A percentile compares a stretch with the other conserved stretches of the same genome.
Conservation (phyloP, 2,797 vertebrate genomes). For the Rhinogobio ventralis region DNA sequence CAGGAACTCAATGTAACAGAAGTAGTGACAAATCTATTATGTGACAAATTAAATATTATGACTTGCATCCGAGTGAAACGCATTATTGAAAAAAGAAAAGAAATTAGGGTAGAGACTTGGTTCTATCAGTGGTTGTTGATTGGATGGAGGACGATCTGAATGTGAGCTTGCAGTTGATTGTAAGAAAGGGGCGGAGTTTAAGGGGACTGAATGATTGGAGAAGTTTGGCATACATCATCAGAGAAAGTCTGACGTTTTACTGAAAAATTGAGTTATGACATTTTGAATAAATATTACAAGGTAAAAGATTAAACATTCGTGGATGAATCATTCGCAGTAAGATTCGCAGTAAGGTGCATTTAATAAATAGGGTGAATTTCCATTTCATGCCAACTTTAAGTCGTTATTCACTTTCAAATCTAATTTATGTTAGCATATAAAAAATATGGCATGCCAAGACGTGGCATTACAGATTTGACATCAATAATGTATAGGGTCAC, state of each 20-base stretch:
- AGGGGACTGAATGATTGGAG: not conserved
- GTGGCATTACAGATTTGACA: not conserved
- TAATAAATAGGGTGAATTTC: no score
- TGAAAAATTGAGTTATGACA: not conserved
- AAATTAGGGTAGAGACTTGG: not conserved
- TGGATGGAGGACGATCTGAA: not conserved
- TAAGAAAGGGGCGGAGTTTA: not conserved
- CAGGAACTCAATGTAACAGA: not conserved
- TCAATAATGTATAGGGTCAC: not conserved
- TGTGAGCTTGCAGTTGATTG: not conserved
- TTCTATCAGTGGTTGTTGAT: not conserved
- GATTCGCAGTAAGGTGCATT: no score
- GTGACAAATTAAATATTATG: not conserved
- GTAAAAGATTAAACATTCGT: no score
- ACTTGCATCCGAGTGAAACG: not conserved
- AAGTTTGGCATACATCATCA: not conserved
- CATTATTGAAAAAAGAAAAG: not conserved
- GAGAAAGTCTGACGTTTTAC: not conserved
- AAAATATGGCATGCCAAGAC: not conserved
- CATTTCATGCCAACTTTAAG: not conserved
- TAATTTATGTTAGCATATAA: slow-evolving; percentile 7
- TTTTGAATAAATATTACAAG: not conserved
- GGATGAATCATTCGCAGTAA: no score
- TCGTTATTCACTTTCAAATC: not conserved
- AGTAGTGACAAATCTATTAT: not conserved